Evolutionary conservation across 2,113 vertebrate species (phyloP).

Genomic region (Callipepla squamata): DNA sequence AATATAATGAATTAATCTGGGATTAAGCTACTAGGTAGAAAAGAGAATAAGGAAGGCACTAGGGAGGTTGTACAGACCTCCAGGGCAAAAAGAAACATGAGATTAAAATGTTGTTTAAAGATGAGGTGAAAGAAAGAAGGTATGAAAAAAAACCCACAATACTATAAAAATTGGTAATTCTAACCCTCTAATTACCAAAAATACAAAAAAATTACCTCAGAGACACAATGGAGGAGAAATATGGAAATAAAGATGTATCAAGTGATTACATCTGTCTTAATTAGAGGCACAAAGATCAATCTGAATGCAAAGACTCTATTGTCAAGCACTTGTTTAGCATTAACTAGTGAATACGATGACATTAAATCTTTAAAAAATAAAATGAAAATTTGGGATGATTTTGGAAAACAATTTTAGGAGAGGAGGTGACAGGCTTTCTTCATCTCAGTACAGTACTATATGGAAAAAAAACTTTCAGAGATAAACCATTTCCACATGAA

Average conservation of each 20-base stretch:
- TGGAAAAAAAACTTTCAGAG: not conserved
- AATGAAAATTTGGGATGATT: not conserved
- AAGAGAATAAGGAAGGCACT: constrained; percentile 34
- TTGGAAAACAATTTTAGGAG: not conserved
- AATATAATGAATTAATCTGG: constrained; percentile 67
- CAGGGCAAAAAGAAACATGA: constrained; percentile 47
- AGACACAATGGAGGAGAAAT: constrained; percentile 7
- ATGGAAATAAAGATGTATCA: constrained; percentile 54
- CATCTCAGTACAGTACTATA: not conserved
- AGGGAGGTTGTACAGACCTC: constrained; percentile 21
- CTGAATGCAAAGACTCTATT: not conserved
- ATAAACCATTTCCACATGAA: not conserved
- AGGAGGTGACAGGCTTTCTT: not conserved
- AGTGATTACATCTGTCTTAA: constrained; percentile 54
- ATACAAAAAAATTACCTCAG: not conserved
- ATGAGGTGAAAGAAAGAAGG: constrained; percentile 28
- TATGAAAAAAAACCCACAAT: not conserved
- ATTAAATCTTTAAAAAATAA: not conserved
- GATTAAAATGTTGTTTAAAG: constrained; percentile 63
- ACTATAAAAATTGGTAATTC: not conserved
- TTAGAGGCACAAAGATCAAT: constrained; percentile 37
- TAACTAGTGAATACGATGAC: not conserved
- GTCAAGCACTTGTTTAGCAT: not conserved
- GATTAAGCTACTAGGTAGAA: constrained; percentile 48
- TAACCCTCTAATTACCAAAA: constrained; percentile 43